phyloP scores from a whole-genome alignment of 2,797 vertebrate genomes.

The Clarias fuscus region DNA sequence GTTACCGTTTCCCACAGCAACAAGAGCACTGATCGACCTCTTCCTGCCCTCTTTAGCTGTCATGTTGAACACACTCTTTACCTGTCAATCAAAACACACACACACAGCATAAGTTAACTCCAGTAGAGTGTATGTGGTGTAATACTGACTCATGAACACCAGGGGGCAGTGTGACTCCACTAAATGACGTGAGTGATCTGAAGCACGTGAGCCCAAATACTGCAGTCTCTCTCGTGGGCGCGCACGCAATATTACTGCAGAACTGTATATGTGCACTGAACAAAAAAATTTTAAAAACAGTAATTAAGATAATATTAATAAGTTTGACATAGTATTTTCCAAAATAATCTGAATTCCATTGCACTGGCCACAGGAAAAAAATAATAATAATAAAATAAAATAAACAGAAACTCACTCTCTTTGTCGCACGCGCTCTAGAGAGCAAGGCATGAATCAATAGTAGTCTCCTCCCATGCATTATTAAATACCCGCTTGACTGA shows the following conservation, averaged over 20 bases:
- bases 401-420: too few relatives aligned
- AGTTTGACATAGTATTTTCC: background rate
- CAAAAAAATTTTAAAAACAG: background rate
- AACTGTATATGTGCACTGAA: background rate
- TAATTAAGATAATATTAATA: background rate
- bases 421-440: background rate
- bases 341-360: background rate
- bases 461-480: conserved; percentile 20
- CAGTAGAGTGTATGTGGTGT: background rate
- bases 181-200: background rate
- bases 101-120: background rate
- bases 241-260: background rate
- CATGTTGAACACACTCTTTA: conserved; percentile 95
- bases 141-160: conserved; percentile 18
- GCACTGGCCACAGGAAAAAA: background rate
- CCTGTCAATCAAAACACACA: conserved; percentile 69
- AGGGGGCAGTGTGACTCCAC: conserved; percentile 49
- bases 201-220: background rate
- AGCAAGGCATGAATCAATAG: background rate
- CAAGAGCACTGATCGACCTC: conserved; percentile 84
- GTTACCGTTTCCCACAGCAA: conserved; percentile 89
- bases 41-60: conserved; percentile 93
- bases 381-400: background rate
- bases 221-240: conserved; percentile 21
- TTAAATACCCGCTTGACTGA: conserved; percentile 25